Base-by-base conservation (phyloP, 2,797 vertebrate genomes). In the Lutjanus argentimaculatus region DNA sequence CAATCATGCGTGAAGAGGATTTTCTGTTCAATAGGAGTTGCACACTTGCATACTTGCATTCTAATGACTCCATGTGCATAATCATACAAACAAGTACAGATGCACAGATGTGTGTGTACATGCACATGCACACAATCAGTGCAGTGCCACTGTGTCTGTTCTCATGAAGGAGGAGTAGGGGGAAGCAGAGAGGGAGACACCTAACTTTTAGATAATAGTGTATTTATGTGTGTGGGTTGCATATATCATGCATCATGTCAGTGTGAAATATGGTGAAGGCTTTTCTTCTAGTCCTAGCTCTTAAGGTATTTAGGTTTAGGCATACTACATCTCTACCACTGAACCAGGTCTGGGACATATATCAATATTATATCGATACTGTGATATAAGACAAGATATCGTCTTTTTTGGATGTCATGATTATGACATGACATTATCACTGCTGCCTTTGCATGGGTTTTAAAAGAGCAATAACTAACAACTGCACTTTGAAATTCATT, bases 11-110 rank as follows among this genome's bases (percentile, higher is more conserved):
- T 93, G 91, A 93, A 93, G 90, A 93, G 88, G 89, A 92, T 92
- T 91, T 92, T 92, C 90, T 90, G 89, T 93, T 93, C 90, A 92
- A 88, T 90, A 88, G 85, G 85, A 93, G 91, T 91, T 86, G 82
- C 89, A 91, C 86, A 92, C 93, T 94, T 95, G 93, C 94, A 95
- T 91, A 93, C 93, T 91, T 93, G 93, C 93, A 95, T 95, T 90
- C 93, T 95, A 95, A 96, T 95, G 93, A 91, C 88, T 86, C 75
- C 46, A 75, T 85, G 75, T 77, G 85, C 85, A 92, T 88, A 88
- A 90, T 88, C 86, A 88, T 91, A 77, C 68, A 89, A 90, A 91
- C 84, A 88, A 80, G 61, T 55, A 69, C 55, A 80, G 62, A 80
- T 80, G 53, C 56, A 67, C 57, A 76, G 30, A 67, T 25, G 62